A percentile compares a stretch with the other conserved stretches of the same genome.
phyloP scores from a whole-genome alignment of 1,140 invertebrate genomes.

The Heliconius hermathena region DNA sequence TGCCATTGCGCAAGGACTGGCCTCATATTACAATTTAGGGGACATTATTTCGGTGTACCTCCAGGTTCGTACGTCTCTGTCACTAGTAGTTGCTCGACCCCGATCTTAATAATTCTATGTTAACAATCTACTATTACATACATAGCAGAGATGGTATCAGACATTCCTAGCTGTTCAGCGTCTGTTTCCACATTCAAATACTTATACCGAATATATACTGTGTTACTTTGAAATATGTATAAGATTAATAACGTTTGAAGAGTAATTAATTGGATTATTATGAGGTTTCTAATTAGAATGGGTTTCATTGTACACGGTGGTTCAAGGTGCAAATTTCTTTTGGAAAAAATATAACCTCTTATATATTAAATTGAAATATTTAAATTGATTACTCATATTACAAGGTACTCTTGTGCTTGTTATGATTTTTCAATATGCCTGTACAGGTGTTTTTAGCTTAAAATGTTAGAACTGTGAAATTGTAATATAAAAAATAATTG shows the following conservation, averaged over 20 bases:
- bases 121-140: constrained; percentile 26
- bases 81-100: constrained; percentile 3
- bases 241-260: neutral
- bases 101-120: constrained; percentile 29
- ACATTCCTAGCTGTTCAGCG: constrained; percentile 21
- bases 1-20: too few species aligned
- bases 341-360: too few species aligned
- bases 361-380: too few species aligned
- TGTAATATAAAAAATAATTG: too few species aligned
- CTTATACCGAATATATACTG: neutral
- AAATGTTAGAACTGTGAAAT: too few species aligned
- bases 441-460: too few species aligned
- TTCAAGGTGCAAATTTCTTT: too few species aligned
- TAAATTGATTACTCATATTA: too few species aligned
- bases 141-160: constrained; percentile 32
- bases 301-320: too few species aligned
- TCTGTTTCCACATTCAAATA: neutral
- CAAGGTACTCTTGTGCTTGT: too few species aligned
- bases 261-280: neutral
- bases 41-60: neutral
- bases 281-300: neutral
- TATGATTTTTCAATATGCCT: too few species aligned
- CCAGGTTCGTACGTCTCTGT: neutral
- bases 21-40: neutral
- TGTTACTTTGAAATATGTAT: neutral